Conservation (phyloP, 2,797 vertebrate species). For the Clarias platycephalus region DNA sequence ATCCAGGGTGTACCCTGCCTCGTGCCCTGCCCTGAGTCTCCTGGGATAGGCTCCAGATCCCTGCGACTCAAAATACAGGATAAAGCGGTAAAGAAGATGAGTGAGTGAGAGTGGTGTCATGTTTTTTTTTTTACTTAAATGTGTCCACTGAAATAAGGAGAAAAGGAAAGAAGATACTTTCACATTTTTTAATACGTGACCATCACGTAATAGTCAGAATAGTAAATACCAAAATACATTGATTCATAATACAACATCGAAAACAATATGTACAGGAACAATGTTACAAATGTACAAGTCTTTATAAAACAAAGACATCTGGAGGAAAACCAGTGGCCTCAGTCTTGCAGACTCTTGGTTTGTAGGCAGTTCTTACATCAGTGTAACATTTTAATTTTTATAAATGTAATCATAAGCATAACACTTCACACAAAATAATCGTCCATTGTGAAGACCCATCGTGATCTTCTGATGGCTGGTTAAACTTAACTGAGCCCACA, state of each 20-base stretch:
- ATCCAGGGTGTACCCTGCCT: too few species aligned
- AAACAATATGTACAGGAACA: constrained; percentile 76
- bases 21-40: too few species aligned
- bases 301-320: constrained; percentile 86
- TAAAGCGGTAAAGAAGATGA: too few species aligned
- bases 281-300: constrained; percentile 72
- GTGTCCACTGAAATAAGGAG: constrained; percentile 23
- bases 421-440: constrained; percentile 34
- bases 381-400: constrained; percentile 42
- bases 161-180: constrained; percentile 34
- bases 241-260: constrained; percentile 66
- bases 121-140: background rate
- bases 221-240: constrained; percentile 79
- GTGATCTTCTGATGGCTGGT: constrained; percentile 15
- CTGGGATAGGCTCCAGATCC: too few species aligned
- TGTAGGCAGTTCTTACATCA: constrained; percentile 33
- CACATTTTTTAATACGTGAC: constrained; percentile 87
- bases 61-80: too few species aligned
- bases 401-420: constrained; percentile 25
- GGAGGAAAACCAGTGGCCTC: constrained; percentile 41
- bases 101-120: too few species aligned
- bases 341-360: constrained; percentile 32
- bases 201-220: constrained; percentile 79
- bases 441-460: background rate
- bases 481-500: background rate